phyloP scores from a whole-genome alignment of 2,888 invertebrate genomes.

The Stenchaetothrips biformis region DNA sequence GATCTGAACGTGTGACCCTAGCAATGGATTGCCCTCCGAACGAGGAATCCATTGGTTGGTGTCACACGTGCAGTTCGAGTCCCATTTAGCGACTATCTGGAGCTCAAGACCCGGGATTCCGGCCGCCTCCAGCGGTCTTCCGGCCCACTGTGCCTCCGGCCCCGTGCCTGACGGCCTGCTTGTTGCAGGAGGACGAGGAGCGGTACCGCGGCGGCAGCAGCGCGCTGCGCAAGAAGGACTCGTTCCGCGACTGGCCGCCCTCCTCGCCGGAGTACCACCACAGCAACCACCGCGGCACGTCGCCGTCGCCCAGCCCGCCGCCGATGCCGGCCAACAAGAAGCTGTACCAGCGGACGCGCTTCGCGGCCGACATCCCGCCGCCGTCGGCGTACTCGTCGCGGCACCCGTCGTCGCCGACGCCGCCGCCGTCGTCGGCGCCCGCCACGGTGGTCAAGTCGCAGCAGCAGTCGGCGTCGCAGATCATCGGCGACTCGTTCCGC shows the following conservation, averaged over 20 bases:
- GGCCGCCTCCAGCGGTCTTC: background rate
- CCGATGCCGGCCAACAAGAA: conserved; percentile 52
- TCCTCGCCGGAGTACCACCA: conserved; percentile 6
- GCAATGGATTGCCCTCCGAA: too few relatives aligned
- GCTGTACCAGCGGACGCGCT: conserved; percentile 66
- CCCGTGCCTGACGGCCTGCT: conserved; percentile 35
- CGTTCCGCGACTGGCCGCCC: conserved; percentile 44
- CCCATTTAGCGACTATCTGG: too few relatives aligned
- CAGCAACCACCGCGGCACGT: background rate
- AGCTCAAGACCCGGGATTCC: background rate
- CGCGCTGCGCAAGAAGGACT: conserved; percentile 54
- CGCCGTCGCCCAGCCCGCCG: conserved; percentile 47
- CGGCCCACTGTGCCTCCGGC: background rate
- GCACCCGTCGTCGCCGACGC: conserved; percentile 38
- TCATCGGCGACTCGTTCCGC: conserved; percentile 72
- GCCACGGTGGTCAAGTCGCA: conserved; percentile 39
- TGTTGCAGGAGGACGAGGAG: conserved; percentile 46
- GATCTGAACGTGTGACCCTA: too few relatives aligned
- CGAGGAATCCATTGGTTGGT: too few relatives aligned
- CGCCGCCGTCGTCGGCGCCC: conserved; percentile 26
- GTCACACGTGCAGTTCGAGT: too few relatives aligned
- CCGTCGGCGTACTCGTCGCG: conserved; percentile 37
- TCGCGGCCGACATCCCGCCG: conserved; percentile 54
- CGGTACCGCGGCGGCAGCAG: conserved; percentile 63
- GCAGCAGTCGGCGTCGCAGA: conserved; percentile 38